A percentile compares a stretch with the other conserved stretches of the same genome.
Evolutionary conservation across 2,888 invertebrate genomes (phyloP).

Genomic region (Tigriopus californicus): DNA sequence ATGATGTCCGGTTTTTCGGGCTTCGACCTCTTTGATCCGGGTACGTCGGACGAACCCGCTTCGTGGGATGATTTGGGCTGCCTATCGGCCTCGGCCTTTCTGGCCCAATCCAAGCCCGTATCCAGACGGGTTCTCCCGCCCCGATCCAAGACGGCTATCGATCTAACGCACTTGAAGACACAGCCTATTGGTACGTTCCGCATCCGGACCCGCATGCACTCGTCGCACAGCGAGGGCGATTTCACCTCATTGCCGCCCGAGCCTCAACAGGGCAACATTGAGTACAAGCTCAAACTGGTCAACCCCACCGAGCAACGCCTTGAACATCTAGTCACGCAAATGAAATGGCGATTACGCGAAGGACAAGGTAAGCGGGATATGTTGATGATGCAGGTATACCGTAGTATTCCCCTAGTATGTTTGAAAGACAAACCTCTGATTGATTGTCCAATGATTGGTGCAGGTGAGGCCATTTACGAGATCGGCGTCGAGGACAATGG

Average conservation of each 20-base stretch:
- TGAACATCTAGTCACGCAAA: conserved; percentile 92
- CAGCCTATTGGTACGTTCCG: neutral
- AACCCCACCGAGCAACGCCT: conserved; percentile 74
- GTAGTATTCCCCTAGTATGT: too few species aligned
- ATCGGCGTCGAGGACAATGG: conserved; percentile 86
- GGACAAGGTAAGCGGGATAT: conserved; percentile 33
- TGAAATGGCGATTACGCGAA: conserved; percentile 93
- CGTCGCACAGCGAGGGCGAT: conserved; percentile 4
- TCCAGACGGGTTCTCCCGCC: neutral
- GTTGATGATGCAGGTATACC: too few species aligned
- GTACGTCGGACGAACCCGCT: neutral
- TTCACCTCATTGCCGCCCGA: conserved; percentile 51
- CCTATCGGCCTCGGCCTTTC: neutral
- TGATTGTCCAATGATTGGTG: too few species aligned
- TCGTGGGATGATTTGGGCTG: neutral
- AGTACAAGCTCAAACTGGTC: conserved; percentile 85
- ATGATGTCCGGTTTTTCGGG: conserved; percentile 17
- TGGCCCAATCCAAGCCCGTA: neutral
- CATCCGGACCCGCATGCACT: neutral
- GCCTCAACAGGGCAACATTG: conserved; percentile 82
- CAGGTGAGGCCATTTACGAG: conserved; percentile 74
- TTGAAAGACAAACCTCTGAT: too few species aligned
- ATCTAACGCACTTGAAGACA: neutral
- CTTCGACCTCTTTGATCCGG: conserved; percentile 3
- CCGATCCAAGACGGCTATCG: neutral